Evolutionary conservation across 2,113 vertebrate genomes (phyloP), one percentile per base, ranked within the genome.

Genomic region (Chamaetylas fuelleborni): DNA sequence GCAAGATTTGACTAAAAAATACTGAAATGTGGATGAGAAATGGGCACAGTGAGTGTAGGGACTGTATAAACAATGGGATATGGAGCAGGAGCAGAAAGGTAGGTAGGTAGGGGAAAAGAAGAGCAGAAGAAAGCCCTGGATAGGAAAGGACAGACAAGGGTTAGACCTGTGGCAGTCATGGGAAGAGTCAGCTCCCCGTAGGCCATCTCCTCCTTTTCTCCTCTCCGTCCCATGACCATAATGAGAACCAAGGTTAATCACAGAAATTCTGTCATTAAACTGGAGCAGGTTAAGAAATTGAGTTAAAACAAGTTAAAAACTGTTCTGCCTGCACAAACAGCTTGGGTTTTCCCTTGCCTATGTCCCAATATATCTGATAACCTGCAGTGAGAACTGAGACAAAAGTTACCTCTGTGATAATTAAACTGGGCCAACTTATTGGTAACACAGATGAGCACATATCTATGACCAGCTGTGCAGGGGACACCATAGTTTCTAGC

Each of bases 161-260:
- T 64, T 60, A 77, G 54, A 36, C 6, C 33, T 60, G 31, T 64
- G 78, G 29, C 23, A 58, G 33, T 47, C 48, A 18, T 7, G 40
- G n/a, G 40, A 60, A 81, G 23, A 81, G 69, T 65, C 28, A 5
- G 18, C 56, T 90, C 56, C 23, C 31, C 26, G 29, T 10, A 34
- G n/a, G 12, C 81, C 6, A 5, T 71, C 34, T 24, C 14, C 20
- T 23, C 42, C 29, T 58, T 72, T 69, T 36, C n/a, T 42, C 16
- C 7, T 81, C 9, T 60, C n/a, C 0, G 0, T 81, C 36, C 38
- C 15, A 19, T 45, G 47, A 60, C 17, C 1, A 2, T 81, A 81
- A 67, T 23, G 43, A 56, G 57, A 73, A 24, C 34, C 29, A 77
- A 69, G 19, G n/a, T 77, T 43, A 42, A 6, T 64, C 33, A 51